Conservation (phyloP, 2,888 invertebrate species). For the Tryphoninae sp. region DNA sequence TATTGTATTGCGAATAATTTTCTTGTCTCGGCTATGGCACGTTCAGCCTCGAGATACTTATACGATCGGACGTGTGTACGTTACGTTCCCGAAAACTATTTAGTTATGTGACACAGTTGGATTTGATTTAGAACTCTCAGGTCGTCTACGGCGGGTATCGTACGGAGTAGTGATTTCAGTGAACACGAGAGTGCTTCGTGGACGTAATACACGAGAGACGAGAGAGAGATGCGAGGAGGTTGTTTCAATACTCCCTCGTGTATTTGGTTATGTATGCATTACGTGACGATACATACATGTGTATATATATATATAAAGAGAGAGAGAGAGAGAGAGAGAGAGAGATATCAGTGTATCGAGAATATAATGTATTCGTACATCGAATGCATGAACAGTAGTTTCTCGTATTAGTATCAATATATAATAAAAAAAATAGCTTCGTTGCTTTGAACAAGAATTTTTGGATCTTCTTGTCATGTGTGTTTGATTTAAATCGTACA, state of each 20-base stretch:
- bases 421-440: no score
- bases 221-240: background rate
- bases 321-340: background rate
- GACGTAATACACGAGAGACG: slow-evolving; percentile 12
- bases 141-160: background rate
- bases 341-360: no score
- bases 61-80: no score
- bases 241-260: slow-evolving; percentile 30
- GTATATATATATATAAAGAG: background rate
- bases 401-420: no score
- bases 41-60: no score
- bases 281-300: slow-evolving; percentile 29
- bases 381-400: no score
- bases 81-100: background rate
- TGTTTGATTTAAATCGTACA: no score
- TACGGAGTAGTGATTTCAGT: slow-evolving; percentile 18
- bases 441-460: no score
- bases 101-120: background rate
- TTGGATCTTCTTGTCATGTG: no score
- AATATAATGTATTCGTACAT: no score
- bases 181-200: background rate
- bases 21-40: background rate
- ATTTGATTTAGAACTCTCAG: background rate
- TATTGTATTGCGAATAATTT: background rate
- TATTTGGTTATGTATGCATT: slow-evolving; percentile 44